These are phyloP conservation scores for Tiliacea aurago DNA, from an alignment of 2,888 invertebrate species.

Conservation along the genomic window DNA sequence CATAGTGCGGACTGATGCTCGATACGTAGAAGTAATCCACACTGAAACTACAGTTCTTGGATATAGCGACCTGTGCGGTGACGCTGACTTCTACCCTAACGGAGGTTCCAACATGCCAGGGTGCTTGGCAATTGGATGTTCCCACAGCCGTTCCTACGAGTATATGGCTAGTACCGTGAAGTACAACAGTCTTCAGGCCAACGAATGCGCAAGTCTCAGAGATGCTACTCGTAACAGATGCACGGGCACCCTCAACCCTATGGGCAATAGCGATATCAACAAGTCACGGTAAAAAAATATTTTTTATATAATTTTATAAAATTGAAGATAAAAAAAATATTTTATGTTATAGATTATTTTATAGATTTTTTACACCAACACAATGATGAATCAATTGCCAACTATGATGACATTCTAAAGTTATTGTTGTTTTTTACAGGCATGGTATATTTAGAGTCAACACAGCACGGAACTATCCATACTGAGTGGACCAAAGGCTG, in stretches of 20 bases:
- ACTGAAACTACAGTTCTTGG: slow-evolving; percentile 79
- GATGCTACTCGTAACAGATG: slow-evolving; percentile 74
- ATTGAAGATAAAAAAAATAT: too few species aligned
- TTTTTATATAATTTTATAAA: too few species aligned
- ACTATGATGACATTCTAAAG: not conserved
- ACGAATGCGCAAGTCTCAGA: slow-evolving; percentile 70
- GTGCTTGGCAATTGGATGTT: slow-evolving; percentile 77
- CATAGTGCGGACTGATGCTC: slow-evolving; percentile 73
- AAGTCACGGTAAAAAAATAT: slow-evolving; percentile 56
- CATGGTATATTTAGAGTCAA: slow-evolving; percentile 57
- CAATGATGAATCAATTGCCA: not conserved
- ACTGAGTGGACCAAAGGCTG: slow-evolving; percentile 9
- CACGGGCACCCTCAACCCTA: slow-evolving; percentile 40
- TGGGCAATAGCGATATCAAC: slow-evolving; percentile 52
- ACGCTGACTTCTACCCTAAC: slow-evolving; percentile 83
- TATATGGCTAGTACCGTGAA: slow-evolving; percentile 79
- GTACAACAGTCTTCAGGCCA: slow-evolving; percentile 75
- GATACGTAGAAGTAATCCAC: slow-evolving; percentile 85
- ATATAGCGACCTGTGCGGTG: slow-evolving; percentile 74
- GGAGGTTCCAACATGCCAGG: slow-evolving; percentile 82
- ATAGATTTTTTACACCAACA: not conserved
- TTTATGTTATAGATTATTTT: too few species aligned
- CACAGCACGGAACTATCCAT: slow-evolving; percentile 48
- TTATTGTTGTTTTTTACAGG: slow-evolving; percentile 37
- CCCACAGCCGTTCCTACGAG: slow-evolving; percentile 77